Evolutionary conservation across 2,888 invertebrate genomes (phyloP).

Genomic region (Drosophila nigricruria): DNA sequence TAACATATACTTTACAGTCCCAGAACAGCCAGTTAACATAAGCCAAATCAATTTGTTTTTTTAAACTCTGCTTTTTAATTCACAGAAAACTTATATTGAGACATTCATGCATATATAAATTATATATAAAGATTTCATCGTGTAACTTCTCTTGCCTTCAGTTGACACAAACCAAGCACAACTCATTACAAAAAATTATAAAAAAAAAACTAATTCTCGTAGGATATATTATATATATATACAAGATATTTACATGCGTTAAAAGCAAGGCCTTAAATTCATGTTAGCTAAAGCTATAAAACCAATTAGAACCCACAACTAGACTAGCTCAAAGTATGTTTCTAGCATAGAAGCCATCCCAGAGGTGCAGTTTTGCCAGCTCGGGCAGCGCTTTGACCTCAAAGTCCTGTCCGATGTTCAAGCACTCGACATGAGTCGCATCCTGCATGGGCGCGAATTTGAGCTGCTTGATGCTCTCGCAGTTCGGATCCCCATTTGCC

Average conservation of each 20-base stretch:
- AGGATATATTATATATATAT: constrained; percentile 41
- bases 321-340: constrained; percentile 61
- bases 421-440: constrained; percentile 69
- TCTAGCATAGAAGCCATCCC: constrained; percentile 80
- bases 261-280: constrained; percentile 19
- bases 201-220: constrained; percentile 18
- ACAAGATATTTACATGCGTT: constrained; percentile 32
- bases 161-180: constrained; percentile 2
- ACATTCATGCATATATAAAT: neutral
- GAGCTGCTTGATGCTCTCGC: constrained; percentile 61
- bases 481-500: constrained; percentile 79
- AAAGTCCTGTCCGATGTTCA: constrained; percentile 79
- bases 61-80: neutral
- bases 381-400: constrained; percentile 79
- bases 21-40: neutral
- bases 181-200: constrained; percentile 26
- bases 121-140: neutral
- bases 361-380: constrained; percentile 74
- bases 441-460: constrained; percentile 66
- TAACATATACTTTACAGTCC: neutral
- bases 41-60: no score
- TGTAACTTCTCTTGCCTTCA: neutral
- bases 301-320: constrained; percentile 22
- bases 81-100: neutral
- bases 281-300: constrained; percentile 62